Evolutionary conservation across 2,888 invertebrate species (phyloP).

Genomic region (Drosophila mulleri): DNA sequence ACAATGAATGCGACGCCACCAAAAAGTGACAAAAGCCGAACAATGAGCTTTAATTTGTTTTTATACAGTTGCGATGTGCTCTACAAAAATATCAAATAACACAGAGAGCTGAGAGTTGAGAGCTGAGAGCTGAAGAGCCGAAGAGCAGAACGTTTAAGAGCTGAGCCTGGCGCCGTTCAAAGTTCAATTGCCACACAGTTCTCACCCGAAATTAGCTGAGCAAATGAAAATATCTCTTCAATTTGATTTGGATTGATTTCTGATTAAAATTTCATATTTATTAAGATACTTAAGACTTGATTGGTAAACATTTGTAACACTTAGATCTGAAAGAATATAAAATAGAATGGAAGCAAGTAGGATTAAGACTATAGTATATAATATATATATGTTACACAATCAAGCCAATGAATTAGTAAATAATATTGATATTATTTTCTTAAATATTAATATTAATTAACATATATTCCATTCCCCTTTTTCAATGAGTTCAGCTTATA

Average conservation of each 20-base stretch:
- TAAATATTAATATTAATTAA: no score
- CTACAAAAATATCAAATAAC: constrained; percentile 29
- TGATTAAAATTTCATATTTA: neutral
- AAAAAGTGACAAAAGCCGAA: constrained; percentile 49
- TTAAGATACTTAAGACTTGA: neutral
- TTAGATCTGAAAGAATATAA: neutral
- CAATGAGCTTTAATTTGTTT: constrained; percentile 71
- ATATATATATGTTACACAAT: no score
- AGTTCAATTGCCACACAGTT: constrained; percentile 9
- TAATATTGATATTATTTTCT: no score
- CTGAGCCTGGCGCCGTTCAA: neutral
- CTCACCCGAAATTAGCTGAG: neutral
- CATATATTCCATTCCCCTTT: no score
- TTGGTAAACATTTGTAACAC: neutral
- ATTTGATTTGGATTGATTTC: neutral
- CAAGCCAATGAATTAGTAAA: no score
- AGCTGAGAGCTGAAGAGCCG: neutral
- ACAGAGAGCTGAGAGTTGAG: neutral
- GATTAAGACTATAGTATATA: neutral
- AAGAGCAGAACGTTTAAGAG: constrained; percentile 4
- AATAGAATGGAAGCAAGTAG: neutral
- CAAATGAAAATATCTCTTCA: no score
- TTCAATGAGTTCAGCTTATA: no score
- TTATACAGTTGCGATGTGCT: constrained; percentile 31
- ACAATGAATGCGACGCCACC: constrained; percentile 50